Evolutionary conservation across 2,797 vertebrate species (phyloP).

Genomic region (Sebastes flavidus): DNA sequence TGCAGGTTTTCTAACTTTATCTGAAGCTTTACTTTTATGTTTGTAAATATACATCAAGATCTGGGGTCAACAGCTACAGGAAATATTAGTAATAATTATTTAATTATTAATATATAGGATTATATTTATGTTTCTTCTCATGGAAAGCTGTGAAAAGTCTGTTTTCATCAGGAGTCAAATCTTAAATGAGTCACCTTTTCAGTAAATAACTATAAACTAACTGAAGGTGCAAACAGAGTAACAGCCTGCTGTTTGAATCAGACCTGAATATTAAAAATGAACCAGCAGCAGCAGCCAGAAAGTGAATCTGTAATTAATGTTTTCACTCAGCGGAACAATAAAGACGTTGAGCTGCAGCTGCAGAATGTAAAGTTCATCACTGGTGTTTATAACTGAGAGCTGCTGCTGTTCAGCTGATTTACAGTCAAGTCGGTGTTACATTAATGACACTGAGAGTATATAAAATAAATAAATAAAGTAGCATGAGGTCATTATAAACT

Average conservation of each 20-base stretch:
- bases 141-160: background rate
- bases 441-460: background rate
- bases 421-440: background rate
- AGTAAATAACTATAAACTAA: background rate
- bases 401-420: background rate
- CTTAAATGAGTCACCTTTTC: background rate
- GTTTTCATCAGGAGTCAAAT: too few species aligned
- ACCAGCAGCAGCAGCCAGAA: background rate
- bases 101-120: too few species aligned
- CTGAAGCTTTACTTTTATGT: background rate
- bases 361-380: background rate
- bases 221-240: background rate
- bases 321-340: background rate
- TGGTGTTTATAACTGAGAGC: background rate
- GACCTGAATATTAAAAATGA: background rate
- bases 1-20: too few species aligned
- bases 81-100: too few species aligned
- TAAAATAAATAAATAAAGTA: background rate
- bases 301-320: background rate
- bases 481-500: background rate
- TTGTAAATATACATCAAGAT: too few species aligned
- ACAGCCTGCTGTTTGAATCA: background rate
- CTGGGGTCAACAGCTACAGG: background rate
- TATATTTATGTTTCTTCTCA: background rate
- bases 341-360: background rate